Conservation (phyloP, 2,797 vertebrate genomes). For the Myotis vivesi region DNA sequence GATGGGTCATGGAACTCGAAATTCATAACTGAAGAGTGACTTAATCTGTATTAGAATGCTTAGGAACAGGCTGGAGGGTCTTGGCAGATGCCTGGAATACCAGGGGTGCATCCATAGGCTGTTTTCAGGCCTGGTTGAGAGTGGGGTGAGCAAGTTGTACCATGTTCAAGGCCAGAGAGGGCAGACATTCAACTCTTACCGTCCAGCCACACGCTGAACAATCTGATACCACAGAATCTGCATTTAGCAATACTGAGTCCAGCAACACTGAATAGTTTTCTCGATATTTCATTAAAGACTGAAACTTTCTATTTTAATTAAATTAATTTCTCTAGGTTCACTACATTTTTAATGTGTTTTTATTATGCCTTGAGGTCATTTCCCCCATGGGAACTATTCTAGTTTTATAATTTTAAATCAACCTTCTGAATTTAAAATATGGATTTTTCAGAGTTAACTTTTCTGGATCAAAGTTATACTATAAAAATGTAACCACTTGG, state of each 20-base stretch:
- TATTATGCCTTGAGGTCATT: conserved; percentile 67
- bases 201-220: background rate
- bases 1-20: background rate
- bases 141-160: background rate
- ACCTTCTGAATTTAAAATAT: conserved; percentile 58
- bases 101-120: background rate
- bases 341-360: conserved; percentile 74
- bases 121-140: background rate
- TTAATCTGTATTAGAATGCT: background rate
- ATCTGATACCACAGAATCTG: background rate
- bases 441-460: conserved; percentile 61
- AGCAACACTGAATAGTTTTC: conserved; percentile 40
- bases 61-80: background rate
- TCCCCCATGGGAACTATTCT: conserved; percentile 29
- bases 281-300: conserved; percentile 53
- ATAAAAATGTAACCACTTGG: background rate
- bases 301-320: conserved; percentile 61
- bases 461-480: conserved; percentile 30
- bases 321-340: conserved; percentile 64
- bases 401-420: conserved; percentile 63
- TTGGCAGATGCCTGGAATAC: background rate
- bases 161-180: background rate
- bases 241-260: conserved; percentile 15
- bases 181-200: background rate
- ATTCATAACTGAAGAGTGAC: background rate